Evolutionary conservation across 2,113 vertebrate species (phyloP).

Genomic region (Centropristis striata): DNA sequence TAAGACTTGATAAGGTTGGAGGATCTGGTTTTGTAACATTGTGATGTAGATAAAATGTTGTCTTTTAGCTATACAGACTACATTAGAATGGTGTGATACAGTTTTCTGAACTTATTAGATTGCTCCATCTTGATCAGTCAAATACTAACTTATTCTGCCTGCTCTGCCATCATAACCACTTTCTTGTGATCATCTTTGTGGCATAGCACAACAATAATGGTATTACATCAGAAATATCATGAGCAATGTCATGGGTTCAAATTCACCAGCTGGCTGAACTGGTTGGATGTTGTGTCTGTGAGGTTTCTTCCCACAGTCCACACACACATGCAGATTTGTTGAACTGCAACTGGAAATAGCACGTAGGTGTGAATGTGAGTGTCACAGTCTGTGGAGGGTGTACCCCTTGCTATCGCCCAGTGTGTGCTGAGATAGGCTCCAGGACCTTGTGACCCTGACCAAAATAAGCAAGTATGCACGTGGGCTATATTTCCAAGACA

Average conservation of each 20-base stretch:
- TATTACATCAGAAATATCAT: not conserved
- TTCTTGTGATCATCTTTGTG: not conserved
- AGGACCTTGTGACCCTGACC: not conserved
- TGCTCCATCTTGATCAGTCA: not conserved
- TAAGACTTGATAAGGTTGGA: not conserved
- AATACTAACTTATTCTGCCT: too few relatives aligned
- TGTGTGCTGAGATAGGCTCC: not conserved
- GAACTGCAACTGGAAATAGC: conserved; percentile 15
- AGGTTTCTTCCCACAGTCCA: not conserved
- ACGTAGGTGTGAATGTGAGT: conserved; percentile 6
- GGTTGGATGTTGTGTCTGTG: not conserved
- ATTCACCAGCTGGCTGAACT: not conserved
- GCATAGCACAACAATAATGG: not conserved
- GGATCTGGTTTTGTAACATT: too few relatives aligned
- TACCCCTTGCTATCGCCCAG: not conserved
- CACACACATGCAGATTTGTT: not conserved
- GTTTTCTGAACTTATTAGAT: not conserved
- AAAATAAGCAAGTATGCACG: not conserved
- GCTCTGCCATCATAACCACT: not conserved
- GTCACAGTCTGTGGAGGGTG: not conserved
- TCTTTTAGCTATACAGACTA: not conserved
- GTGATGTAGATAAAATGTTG: too few relatives aligned
- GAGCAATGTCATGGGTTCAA: not conserved
- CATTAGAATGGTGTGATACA: not conserved
- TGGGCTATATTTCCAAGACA: not conserved